Evolutionary conservation across 2,113 vertebrate genomes (phyloP), one percentile per base, ranked within the genome.

Genomic region (Apistogramma diplotaenia): DNA sequence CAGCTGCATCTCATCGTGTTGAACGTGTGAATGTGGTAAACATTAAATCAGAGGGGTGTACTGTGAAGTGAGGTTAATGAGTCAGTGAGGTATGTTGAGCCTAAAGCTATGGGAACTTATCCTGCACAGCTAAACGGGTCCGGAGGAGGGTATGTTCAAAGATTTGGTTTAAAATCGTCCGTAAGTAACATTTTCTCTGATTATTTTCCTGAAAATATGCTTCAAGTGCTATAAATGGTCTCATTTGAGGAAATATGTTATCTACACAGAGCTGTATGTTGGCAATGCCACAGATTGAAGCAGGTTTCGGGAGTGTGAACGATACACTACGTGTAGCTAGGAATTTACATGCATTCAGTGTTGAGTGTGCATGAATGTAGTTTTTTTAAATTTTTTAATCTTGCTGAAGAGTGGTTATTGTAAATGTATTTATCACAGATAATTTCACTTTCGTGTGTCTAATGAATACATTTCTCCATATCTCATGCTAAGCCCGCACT

Each of bases 371-470:
- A 54, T 21, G 11, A 10, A 18, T 57, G 12, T 29, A n/a, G n/a
- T 49, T 5, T 46, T 0, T 2, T 18, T 19, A n/a, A n/a, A n/a
- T 27, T 65, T 67, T 49, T 13, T 8, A 4, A 19, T 16, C 5
- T 51, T 29, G 65, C 0, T 7, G 43, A 67, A 67, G 9, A 19
- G 5, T 67, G 5, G 37, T 67, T 7, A 46, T 67, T 67, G 43
- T 67, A 67, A 23, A 27, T 15, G 1, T 67, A 46, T 67, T 46
- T 67, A 19, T 67, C 37, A 67, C 15, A 67, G 25, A 46, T 46
- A 0, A 51, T 51, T 70, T 6, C 25, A 51, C 43, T 51, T 49
- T 70, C 25, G 19, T 49, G 25, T 29, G 6, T 70, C 40, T 19
- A 70, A 49, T 5, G 5, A 49, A 5, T 4, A 0, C 4, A 8